Evolutionary conservation across 2,797 vertebrate genomes (phyloP), one percentile per base, ranked within the genome.

Genomic region (Hoplostethus mediterraneus): DNA sequence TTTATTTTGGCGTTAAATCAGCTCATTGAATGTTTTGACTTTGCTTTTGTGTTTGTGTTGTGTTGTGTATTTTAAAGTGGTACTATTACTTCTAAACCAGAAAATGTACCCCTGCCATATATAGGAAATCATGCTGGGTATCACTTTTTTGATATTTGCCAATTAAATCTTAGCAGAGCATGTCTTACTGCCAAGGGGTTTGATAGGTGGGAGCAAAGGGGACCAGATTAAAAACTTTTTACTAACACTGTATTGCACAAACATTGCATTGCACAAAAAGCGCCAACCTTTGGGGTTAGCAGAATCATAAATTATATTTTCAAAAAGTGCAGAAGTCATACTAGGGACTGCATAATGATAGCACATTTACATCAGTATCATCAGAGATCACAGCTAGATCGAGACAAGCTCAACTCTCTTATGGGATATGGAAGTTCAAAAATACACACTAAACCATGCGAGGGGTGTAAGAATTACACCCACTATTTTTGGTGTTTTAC

Each of bases 341-440:
- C 28, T 40, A 6, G 3, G 53, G 48, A 72, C 6, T 44, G n/a
- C 5, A 10, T 63, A 17, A 30, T 71, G 16, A 61, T 49, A 1
- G 10, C 62, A 59, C 55, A 71, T 67, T 73, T 38, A 48, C 38
- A 38, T 42, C 44, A 49, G 38, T 57, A 33, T 68, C 71, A 66
- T 65, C 66, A 66, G 51, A 76, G 66, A 63, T 68, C 1, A 30
- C 36, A 40, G 56, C 73, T 25, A 51, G 30, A 63, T 7, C 66
- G 67, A 74, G 54, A 60, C 57, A 16, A 58, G 12, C 49, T 66
- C 30, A 58, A 33, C 10, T 40, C 31, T 45, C 53, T 67, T 21
- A 55, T 47, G 42, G 38, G 38, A 40, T 9, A 11, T 61, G 2
- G 51, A 40, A 48, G 33, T 56, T 36, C 63, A 77, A 21, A 31